A percentile compares a stretch with the other conserved stretches of the same genome.
These are phyloP conservation scores for Doris montereyensis DNA, from an alignment of 2,888 invertebrate species.

Conservation along the genomic window DNA sequence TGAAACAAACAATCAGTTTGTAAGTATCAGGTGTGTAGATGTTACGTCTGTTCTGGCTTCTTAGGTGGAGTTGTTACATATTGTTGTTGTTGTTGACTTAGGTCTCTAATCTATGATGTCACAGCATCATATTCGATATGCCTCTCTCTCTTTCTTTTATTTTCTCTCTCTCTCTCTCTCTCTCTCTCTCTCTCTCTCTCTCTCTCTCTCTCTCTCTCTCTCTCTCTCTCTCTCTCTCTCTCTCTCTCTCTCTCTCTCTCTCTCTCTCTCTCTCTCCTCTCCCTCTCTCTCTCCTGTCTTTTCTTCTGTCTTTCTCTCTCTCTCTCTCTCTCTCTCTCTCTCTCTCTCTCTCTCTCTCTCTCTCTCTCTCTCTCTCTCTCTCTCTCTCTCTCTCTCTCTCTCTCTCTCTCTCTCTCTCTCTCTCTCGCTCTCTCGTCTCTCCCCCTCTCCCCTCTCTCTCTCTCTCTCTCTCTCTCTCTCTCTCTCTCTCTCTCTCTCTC, in stretches of 20 bases:
- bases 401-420: not conserved
- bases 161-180: not conserved
- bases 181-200: not conserved
- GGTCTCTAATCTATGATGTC: too few species aligned
- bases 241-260: not conserved
- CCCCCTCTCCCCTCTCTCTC: not conserved
- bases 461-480: not conserved
- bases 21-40: too few species aligned
- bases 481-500: not conserved
- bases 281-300: not conserved
- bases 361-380: not conserved
- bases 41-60: too few species aligned
- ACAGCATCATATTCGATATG: too few species aligned
- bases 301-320: not conserved
- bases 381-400: not conserved
- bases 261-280: not conserved
- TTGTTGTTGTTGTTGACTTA: too few species aligned
- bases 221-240: not conserved
- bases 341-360: not conserved
- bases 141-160: too few species aligned
- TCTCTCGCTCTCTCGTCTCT: not conserved
- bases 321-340: not conserved
- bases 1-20: too few species aligned
- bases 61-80: too few species aligned
- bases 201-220: not conserved